A percentile compares a stretch with the other conserved stretches of the same genome.
These are phyloP conservation scores for Nanorana parkeri DNA, from an alignment of 2,113 vertebrate species.

Conservation along the genomic window DNA sequence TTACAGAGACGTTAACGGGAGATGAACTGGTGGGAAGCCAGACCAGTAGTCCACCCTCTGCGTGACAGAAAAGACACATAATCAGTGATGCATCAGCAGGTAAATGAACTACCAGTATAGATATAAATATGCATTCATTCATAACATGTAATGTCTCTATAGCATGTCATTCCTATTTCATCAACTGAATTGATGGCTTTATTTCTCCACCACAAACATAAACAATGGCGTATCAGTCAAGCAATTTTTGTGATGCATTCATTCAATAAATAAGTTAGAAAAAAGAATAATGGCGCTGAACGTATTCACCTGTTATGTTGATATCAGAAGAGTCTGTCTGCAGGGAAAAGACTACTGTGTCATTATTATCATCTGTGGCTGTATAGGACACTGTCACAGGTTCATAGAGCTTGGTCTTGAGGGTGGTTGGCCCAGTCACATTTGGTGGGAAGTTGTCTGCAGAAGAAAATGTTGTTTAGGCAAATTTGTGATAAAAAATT, in stretches of 20 bases:
- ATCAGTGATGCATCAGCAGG: neutral
- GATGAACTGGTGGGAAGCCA: constrained; percentile 54
- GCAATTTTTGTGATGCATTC: too few species aligned
- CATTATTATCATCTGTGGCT: constrained; percentile 49
- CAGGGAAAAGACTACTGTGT: constrained; percentile 48
- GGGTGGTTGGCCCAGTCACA: constrained; percentile 44
- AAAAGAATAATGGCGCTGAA: too few species aligned
- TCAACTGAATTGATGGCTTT: neutral
- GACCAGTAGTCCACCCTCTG: constrained; percentile 47
- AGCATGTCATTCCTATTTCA: too few species aligned
- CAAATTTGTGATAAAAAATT: neutral
- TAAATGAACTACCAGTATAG: neutral
- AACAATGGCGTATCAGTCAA: too few species aligned
- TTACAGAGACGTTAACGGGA: constrained; percentile 43
- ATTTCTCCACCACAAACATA: too few species aligned
- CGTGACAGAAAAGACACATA: neutral
- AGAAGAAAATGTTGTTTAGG: neutral
- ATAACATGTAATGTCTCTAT: neutral
- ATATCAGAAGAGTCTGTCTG: constrained; percentile 53
- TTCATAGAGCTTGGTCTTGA: constrained; percentile 28
- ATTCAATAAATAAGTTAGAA: too few species aligned
- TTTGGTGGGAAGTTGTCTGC: constrained; percentile 59
- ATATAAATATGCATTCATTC: too few species aligned
- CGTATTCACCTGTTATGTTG: constrained; percentile 52
- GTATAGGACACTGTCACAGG: constrained; percentile 26